Percentiles rank a stretch among this genome's conserved stretches.
phyloP scores from a whole-genome alignment of 2,113 vertebrate species.

The Rhinoptilus africanus region DNA sequence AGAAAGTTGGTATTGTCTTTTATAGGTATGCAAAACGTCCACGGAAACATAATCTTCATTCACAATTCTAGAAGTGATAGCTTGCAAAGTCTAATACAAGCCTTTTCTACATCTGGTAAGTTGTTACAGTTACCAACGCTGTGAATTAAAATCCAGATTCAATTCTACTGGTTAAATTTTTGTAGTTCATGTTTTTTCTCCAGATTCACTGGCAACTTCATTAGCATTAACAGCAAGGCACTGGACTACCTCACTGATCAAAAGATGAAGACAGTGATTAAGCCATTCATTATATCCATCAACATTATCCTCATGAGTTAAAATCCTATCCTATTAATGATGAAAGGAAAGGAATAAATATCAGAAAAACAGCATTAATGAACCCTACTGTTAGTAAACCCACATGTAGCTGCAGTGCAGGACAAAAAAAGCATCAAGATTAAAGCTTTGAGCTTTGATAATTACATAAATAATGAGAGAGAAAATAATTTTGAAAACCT shows the following conservation, averaged over 20 bases:
- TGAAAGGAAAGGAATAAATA: neutral
- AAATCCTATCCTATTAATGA: conserved; percentile 27
- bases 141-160: neutral
- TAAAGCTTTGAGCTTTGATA: conserved; percentile 14
- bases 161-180: neutral
- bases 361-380: neutral
- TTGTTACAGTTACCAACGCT: neutral
- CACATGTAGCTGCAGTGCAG: neutral
- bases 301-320: conserved; percentile 4
- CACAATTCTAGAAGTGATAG: neutral
- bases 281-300: neutral
- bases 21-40: neutral
- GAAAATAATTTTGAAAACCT: conserved; percentile 21
- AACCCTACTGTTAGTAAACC: neutral
- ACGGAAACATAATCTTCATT: neutral
- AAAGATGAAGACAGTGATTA: neutral
- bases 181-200: neutral
- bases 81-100: neutral
- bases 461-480: conserved; percentile 14
- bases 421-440: conserved; percentile 30
- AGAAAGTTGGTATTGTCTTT: neutral
- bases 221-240: conserved; percentile 3
- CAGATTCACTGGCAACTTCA: neutral
- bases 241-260: neutral
- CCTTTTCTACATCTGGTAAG: neutral